Evolutionary conservation across 1,140 invertebrate species (phyloP), one percentile per base, ranked within the genome.

Genomic region (Leptinotarsa lineolata): DNA sequence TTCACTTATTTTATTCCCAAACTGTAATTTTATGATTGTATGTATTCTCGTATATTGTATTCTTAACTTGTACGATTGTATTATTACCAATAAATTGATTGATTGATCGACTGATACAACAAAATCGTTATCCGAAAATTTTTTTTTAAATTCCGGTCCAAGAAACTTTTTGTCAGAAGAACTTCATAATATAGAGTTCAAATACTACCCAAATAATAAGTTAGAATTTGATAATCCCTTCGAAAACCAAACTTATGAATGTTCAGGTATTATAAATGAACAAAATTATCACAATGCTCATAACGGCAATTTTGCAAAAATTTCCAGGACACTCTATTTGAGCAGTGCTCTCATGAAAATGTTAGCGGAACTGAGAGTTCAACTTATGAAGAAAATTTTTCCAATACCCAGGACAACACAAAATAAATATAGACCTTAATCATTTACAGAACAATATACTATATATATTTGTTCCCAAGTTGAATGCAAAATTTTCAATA

Each of bases 221-320:
- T 48, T 48, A n/a, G 15, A 0, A 61, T 61, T 61, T 22, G 60
- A 61, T 16, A 61, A 61, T 22, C 60, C 60, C 12, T 61, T 61
- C 18, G 60, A 20, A 61, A 61, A 61, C 18, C 16, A n/a, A 61
- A 1, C 1, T 8, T 22, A 12, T 61, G 46, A 48, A 48, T 13
- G 22, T 48, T 48, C 46, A 48, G 46, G 46, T 58, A 5, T 21
- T 15, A 63, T 21, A 21, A 63, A 18, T 18, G 2, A 63, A 18
- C 13, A 63, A n/a, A 18, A n/a, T 21, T 2, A 63, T 11, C 16
- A 63, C 4, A n/a, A 63, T 24, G 22, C 22, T 24, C 4, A 24
- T 24, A 15, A 63, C 12, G 21, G 3, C 61, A 63, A 63, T 63
- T 13, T 18, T n/a, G n/a, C 15, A 11, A 63, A 63, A 63, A 21